These are phyloP conservation scores for Conomelus anceps DNA, from an alignment of 2,888 invertebrate species.

Conservation along the genomic window DNA sequence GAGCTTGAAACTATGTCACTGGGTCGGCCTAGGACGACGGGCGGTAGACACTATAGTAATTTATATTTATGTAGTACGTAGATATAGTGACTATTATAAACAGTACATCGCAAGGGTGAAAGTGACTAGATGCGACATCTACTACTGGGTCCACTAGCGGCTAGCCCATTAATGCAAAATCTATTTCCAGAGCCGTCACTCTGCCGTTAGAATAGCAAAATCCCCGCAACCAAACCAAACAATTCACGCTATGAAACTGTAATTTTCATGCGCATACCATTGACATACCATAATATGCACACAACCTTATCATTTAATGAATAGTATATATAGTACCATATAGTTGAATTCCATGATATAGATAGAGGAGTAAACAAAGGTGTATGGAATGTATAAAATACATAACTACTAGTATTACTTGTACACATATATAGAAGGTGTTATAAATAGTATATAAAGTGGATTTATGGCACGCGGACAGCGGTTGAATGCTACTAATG, in stretches of 20 bases:
- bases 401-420: too few relatives aligned
- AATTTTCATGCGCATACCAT: not conserved
- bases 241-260: not conserved
- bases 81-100: not conserved
- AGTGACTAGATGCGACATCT: not conserved
- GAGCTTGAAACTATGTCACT: not conserved
- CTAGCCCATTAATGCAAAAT: not conserved
- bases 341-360: too few relatives aligned
- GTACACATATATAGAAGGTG: too few relatives aligned
- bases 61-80: not conserved
- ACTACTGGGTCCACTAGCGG: too few relatives aligned
- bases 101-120: not conserved
- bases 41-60: not conserved
- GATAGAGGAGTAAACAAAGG: too few relatives aligned
- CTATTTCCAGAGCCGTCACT: not conserved
- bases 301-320: too few relatives aligned
- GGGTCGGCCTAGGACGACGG: not conserved
- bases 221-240: not conserved
- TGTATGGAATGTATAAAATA: too few relatives aligned
- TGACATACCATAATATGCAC: not conserved
- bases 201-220: not conserved
- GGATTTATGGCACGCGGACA: too few relatives aligned
- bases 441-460: too few relatives aligned
- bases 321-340: too few relatives aligned
- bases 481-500: not conserved